Conservation (phyloP, 1,140 invertebrate species). For the Drosophila arizonae region DNA sequence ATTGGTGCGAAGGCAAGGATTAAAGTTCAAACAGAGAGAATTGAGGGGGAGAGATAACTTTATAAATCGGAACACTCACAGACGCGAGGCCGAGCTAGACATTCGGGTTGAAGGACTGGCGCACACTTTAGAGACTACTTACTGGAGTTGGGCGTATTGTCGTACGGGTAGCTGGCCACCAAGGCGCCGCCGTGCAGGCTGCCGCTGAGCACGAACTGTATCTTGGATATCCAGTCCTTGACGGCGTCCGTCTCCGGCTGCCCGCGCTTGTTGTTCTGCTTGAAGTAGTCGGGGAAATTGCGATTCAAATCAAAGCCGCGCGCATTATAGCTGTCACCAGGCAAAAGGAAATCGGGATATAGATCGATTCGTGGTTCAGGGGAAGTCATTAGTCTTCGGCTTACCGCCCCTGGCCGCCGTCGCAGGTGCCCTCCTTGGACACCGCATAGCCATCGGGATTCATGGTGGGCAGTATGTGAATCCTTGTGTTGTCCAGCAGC, state of each 20-base stretch:
- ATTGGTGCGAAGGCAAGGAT: constrained; percentile 71
- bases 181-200: constrained; percentile 96
- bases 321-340: constrained; percentile 89
- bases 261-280: constrained; percentile 91
- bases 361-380: not conserved
- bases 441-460: constrained; percentile 96
- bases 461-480: constrained; percentile 96
- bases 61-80: constrained; percentile 54
- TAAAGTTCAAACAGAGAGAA: constrained; percentile 67
- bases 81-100: not conserved
- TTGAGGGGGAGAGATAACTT: constrained; percentile 42
- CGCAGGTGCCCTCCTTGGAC: constrained; percentile 93
- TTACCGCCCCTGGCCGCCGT: constrained; percentile 92
- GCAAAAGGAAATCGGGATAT: not conserved
- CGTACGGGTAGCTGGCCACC: constrained; percentile 96
- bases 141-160: constrained; percentile 95
- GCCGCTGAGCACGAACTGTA: constrained; percentile 95
- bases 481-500: constrained; percentile 94
- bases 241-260: constrained; percentile 97
- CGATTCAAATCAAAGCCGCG: constrained; percentile 94
- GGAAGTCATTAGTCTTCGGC: constrained; percentile 19
- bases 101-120: too few relatives aligned
- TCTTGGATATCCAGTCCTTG: constrained; percentile 96
- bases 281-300: constrained; percentile 97
- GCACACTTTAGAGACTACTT: constrained; percentile 84